A percentile compares a stretch with the other conserved stretches of the same genome.
phyloP scores from a whole-genome alignment of 2,113 vertebrate species.

The Chloropsis hardwickii region DNA sequence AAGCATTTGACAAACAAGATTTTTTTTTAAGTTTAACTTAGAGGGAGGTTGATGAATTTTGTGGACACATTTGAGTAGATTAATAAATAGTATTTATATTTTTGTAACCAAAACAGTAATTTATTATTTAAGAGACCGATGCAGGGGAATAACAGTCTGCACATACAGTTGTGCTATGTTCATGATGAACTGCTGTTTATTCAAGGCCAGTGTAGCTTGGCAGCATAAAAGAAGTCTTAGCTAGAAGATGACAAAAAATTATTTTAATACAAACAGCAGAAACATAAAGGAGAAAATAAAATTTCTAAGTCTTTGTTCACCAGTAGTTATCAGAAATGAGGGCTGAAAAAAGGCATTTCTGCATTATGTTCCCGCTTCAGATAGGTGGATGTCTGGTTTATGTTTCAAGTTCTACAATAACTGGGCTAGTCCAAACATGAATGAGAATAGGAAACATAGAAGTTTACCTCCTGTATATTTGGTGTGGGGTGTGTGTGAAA shows the following conservation, averaged over 20 bases:
- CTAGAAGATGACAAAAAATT: constrained; percentile 61
- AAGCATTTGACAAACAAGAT: neutral
- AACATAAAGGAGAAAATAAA: constrained; percentile 31
- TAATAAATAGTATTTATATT: constrained; percentile 78
- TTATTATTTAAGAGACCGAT: constrained; percentile 74
- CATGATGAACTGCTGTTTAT: constrained; percentile 77
- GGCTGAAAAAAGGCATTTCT: neutral
- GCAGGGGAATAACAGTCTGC: constrained; percentile 59
- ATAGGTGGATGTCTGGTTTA: neutral
- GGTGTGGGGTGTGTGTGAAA: neutral
- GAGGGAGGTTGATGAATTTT: constrained; percentile 13
- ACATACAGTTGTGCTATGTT: constrained; percentile 61
- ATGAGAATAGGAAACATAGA: neutral
- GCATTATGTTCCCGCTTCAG: neutral
- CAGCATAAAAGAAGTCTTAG: constrained; percentile 54
- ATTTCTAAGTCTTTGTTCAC: neutral
- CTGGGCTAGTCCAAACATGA: neutral
- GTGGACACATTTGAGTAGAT: constrained; percentile 55
- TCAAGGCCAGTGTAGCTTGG: constrained; percentile 65
- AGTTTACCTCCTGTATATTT: neutral
- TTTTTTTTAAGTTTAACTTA: constrained; percentile 17
- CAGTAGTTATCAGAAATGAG: neutral
- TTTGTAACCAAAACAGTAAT: constrained; percentile 74
- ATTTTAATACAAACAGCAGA: constrained; percentile 55
- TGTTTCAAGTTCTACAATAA: neutral